Evolutionary conservation across 2,797 vertebrate genomes (phyloP).

Genomic region (Scleropages formosus): DNA sequence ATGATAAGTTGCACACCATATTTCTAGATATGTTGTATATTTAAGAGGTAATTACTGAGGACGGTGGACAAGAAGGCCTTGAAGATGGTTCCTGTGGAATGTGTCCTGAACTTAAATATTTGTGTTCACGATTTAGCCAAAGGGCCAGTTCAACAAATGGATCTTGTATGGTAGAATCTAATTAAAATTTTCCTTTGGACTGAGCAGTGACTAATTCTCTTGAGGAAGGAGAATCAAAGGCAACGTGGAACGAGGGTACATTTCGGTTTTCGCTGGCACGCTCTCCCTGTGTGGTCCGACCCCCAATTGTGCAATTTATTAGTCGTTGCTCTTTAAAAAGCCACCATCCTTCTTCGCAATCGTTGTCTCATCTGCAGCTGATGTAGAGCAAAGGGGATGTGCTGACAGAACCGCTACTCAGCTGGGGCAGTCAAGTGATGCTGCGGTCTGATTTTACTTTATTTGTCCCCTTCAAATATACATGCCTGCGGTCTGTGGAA

Average conservation of each 20-base stretch:
- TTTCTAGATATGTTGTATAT: slow-evolving; percentile 18
- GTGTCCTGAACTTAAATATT: slow-evolving; percentile 30
- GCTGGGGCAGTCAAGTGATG: neutral
- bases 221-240: neutral
- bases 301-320: neutral
- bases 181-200: slow-evolving; percentile 56
- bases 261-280: slow-evolving; percentile 23
- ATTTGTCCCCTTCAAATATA: neutral
- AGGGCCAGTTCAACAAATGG: slow-evolving; percentile 45
- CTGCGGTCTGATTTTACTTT: neutral
- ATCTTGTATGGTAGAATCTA: slow-evolving; percentile 57
- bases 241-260: neutral
- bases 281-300: slow-evolving; percentile 55
- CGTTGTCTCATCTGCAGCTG: neutral
- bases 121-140: slow-evolving; percentile 36
- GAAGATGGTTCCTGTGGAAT: neutral
- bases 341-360: slow-evolving; percentile 8
- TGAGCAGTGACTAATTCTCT: slow-evolving; percentile 51
- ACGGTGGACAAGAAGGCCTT: neutral
- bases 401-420: neutral
- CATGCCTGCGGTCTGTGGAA: neutral
- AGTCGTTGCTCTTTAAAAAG: neutral
- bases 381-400: neutral
- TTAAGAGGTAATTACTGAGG: slow-evolving; percentile 18
- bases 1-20: neutral